phyloP scores from a whole-genome alignment of 2,888 invertebrate genomes.

The Sarcophaga carnaria region DNA sequence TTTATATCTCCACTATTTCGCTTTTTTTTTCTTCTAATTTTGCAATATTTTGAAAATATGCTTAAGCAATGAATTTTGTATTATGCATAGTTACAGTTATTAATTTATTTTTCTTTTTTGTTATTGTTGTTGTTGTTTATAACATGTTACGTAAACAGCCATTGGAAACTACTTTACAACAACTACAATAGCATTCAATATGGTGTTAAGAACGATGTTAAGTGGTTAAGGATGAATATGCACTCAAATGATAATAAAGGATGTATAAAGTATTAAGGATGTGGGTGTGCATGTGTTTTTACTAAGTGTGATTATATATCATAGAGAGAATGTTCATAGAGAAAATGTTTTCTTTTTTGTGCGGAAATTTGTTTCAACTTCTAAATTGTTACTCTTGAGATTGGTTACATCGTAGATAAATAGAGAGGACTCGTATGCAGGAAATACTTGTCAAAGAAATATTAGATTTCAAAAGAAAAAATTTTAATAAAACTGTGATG shows the following conservation, averaged over 20 bases:
- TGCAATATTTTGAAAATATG: not conserved
- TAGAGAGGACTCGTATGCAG: not conserved
- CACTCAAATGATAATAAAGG: constrained; percentile 27
- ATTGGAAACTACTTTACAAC: constrained; percentile 38
- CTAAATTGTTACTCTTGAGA: not conserved
- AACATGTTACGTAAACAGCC: constrained; percentile 18
- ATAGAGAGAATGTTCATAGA: not conserved
- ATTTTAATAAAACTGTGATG: not conserved
- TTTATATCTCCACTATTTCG: not conserved
- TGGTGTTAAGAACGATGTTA: constrained; percentile 46
- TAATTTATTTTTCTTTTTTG: not conserved
- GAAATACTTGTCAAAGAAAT: not conserved
- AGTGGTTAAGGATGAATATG: constrained; percentile 37
- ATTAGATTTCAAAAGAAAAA: not conserved
- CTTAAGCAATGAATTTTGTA: not conserved
- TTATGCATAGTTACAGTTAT: constrained; percentile 16
- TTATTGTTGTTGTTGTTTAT: not conserved
- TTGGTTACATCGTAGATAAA: not conserved
- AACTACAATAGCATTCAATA: constrained; percentile 27
- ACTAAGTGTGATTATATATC: not conserved
- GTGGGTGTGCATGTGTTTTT: not conserved
- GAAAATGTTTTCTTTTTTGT: not conserved
- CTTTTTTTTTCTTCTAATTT: not conserved
- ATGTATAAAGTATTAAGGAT: not conserved
- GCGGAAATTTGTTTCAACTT: constrained; percentile 23